Percentiles rank a stretch among this genome's conserved stretches.
Conservation (phyloP, 2,113 vertebrate species). For the Fukomys damarensis region DNA sequence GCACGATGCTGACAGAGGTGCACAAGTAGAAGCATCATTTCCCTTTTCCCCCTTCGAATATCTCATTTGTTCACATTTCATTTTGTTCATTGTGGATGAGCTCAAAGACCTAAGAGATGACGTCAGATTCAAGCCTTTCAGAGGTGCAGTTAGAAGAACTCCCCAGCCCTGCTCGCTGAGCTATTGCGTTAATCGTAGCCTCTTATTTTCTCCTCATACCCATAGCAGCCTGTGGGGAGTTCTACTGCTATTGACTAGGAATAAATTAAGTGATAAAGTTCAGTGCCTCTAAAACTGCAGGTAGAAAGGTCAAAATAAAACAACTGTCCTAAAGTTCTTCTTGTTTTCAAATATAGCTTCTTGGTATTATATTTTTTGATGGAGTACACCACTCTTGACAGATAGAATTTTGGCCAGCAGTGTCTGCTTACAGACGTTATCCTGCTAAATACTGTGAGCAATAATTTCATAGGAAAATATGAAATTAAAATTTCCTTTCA, state of each 20-base stretch:
- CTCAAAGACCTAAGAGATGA: conserved; percentile 48
- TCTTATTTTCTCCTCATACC: conserved; percentile 55
- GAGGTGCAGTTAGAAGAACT: not conserved
- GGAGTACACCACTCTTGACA: conserved; percentile 73
- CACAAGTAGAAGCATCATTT: conserved; percentile 62
- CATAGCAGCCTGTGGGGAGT: not conserved
- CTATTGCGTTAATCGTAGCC: not conserved
- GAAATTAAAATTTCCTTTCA: conserved; percentile 75
- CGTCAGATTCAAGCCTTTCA: conserved; percentile 41
- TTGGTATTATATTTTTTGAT: conserved; percentile 66
- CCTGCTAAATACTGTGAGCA: conserved; percentile 63
- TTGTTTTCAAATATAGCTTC: conserved; percentile 52
- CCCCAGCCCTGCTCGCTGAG: not conserved
- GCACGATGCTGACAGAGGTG: conserved; percentile 18
- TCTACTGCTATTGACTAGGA: conserved; percentile 30
- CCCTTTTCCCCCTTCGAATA: not conserved
- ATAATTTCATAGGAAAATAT: conserved; percentile 73
- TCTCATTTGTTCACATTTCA: not conserved
- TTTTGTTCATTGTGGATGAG: not conserved
- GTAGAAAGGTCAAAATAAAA: conserved; percentile 47
- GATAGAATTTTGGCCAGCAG: conserved; percentile 69
- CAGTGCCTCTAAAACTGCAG: conserved; percentile 18
- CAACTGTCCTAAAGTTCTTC: conserved; percentile 32
- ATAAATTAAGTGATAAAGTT: conserved; percentile 54
- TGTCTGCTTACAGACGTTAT: conserved; percentile 81